Evolutionary conservation across 1,140 invertebrate genomes (phyloP), one percentile per base, ranked within the genome.

Genomic region (Bombus superbus): DNA sequence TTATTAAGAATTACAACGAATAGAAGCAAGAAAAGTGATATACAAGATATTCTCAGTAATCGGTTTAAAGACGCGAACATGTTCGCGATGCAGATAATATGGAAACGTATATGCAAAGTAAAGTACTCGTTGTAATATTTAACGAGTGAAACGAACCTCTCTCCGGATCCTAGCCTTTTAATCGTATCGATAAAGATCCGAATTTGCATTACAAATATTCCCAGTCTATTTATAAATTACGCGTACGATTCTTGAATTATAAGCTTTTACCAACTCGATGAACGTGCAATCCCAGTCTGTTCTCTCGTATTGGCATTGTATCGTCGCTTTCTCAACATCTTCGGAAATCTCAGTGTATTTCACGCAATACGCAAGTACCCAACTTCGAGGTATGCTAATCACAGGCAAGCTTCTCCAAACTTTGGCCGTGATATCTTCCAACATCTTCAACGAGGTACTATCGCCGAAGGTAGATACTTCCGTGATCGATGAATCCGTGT

Each of bases 271-370:
- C 84, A 86, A 44, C 32, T 86, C 84, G 18, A 86, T 86, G 13
- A 86, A 86, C 15, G 59, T 35, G 62, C 84, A 86, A 13, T 81
- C 71, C 84, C 84, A 86, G 13, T 81, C 79, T 11, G n/a, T 69
- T 3, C 71, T 44, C 25, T 32, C 59, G 15, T 35, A 53, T n/a
- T 75, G 71, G 44, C 84, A 86, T 3, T 40, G 69, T 40, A 74
- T 81, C 5, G 44, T 32, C 9, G 79, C 42, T n/a, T 74, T 86
- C 8, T 86, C 47, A 4, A 86, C 13, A 13, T 86, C n/a, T 25
- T 75, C 78, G 6, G 44, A 57, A 13, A 86, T 86, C n/a, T 86
- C 84, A 1, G 79, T 75, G 9, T 68, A 13, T n/a, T 44, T 81
- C 44, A 68, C 81, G 1, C 84, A 86, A 18, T 86, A 86, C 1